These are phyloP conservation scores for Hemichromis elongatus DNA, from an alignment of 2,113 vertebrate genomes.

Conservation along the genomic window DNA sequence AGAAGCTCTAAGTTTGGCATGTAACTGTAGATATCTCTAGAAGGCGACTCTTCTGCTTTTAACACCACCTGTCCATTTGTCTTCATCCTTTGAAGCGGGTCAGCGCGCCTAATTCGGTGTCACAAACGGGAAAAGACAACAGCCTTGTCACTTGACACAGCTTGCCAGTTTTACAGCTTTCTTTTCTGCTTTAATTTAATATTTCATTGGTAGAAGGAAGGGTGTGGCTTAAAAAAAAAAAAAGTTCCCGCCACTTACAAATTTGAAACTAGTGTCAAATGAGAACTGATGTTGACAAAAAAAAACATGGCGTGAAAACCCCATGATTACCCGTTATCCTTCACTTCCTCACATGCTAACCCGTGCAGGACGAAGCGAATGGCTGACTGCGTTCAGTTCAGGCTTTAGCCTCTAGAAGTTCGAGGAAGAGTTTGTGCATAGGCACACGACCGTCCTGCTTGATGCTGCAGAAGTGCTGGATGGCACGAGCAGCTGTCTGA, in stretches of 20 bases:
- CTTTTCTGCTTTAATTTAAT: background rate
- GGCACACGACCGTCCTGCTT: conserved; percentile 98
- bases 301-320: conserved; percentile 17
- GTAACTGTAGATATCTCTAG: conserved; percentile 35
- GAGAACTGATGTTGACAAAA: conserved; percentile 43
- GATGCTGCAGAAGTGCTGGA: conserved; percentile 98
- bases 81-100: background rate
- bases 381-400: conserved; percentile 64
- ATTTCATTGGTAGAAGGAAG: background rate
- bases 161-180: background rate
- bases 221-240: background rate
- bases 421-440: conserved; percentile 99
- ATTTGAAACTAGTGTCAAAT: conserved; percentile 24
- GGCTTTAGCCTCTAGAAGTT: conserved; percentile 98
- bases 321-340: conserved; percentile 25
- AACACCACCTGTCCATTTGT: background rate
- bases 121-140: background rate
- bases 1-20: conserved; percentile 53
- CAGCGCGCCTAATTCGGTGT: background rate
- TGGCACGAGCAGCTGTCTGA: conserved; percentile 93
- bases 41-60: conserved; percentile 34
- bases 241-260: background rate
- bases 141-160: background rate
- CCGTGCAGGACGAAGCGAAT: background rate
- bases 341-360: background rate